These are phyloP conservation scores for Hylaea fasciaria DNA, from an alignment of 2,888 invertebrate species.

Conservation along the genomic window DNA sequence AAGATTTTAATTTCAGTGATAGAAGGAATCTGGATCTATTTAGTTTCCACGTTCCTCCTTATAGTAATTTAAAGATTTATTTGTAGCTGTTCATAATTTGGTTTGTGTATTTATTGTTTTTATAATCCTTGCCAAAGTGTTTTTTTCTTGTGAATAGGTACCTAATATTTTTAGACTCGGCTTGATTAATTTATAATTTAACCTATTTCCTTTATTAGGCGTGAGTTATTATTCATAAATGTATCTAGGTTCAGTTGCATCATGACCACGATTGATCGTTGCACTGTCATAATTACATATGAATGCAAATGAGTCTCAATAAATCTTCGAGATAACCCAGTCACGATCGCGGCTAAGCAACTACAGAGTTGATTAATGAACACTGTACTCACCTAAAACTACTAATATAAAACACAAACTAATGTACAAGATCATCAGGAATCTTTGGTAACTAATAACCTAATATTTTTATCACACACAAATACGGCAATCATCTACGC, in stretches of 20 bases:
- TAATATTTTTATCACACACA: conserved; percentile 78
- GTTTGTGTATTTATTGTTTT: conserved; percentile 5
- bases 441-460: conserved; percentile 85
- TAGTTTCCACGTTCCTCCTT: conserved; percentile 4
- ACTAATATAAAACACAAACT: conserved; percentile 85
- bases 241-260: conserved; percentile 40
- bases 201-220: conserved; percentile 27
- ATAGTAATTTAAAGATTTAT: conserved; percentile 4
- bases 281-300: conserved; percentile 59
- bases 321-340: conserved; percentile 62
- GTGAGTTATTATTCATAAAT: conserved; percentile 31
- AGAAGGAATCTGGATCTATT: conserved; percentile 17
- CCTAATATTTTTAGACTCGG: neutral
- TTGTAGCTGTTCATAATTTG: neutral
- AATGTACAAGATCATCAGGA: conserved; percentile 85
- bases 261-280: conserved; percentile 47
- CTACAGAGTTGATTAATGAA: conserved; percentile 40
- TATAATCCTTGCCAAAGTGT: too few relatives aligned
- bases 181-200: conserved; percentile 26
- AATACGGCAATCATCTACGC: conserved; percentile 80
- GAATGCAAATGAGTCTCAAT: conserved; percentile 58
- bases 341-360: conserved; percentile 40
- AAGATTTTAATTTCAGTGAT: conserved; percentile 31
- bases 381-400: conserved; percentile 80
- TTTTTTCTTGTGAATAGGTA: neutral